These are phyloP conservation scores for Neopelma chrysocephalum DNA, from an alignment of 2,797 vertebrate species.

Conservation along the genomic window DNA sequence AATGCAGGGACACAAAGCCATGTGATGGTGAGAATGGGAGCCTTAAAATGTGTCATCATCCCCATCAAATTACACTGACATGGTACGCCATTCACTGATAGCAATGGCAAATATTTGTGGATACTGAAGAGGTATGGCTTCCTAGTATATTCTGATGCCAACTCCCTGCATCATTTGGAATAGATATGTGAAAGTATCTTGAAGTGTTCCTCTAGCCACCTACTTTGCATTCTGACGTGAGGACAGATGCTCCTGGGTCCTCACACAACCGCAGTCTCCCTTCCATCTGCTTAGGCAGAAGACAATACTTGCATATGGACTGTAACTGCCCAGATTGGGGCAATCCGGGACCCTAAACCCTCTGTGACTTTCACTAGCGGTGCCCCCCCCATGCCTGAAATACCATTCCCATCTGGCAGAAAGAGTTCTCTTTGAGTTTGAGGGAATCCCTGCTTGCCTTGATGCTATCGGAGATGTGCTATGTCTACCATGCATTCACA, in stretches of 20 bases:
- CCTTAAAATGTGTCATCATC: slow-evolving; percentile 6
- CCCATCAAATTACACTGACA: not conserved
- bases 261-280: not conserved
- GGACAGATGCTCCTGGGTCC: not conserved
- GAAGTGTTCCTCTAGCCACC: not conserved
- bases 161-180: not conserved
- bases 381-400: not conserved
- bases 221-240: not conserved
- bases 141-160: not conserved
- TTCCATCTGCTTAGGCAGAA: not conserved
- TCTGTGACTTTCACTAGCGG: not conserved
- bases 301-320: not conserved
- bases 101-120: not conserved
- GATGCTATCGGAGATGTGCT: not conserved
- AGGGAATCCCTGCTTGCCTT: not conserved
- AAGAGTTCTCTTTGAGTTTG: not conserved
- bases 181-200: not conserved
- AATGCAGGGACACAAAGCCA: slow-evolving; percentile 28
- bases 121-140: not conserved
- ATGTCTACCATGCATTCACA: not conserved
- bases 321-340: not conserved
- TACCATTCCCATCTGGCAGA: not conserved
- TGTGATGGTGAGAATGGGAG: not conserved
- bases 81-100: not conserved
- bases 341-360: not conserved